Base-by-base conservation (phyloP, 2,888 invertebrate species). In the Ectemnius lituratus region DNA sequence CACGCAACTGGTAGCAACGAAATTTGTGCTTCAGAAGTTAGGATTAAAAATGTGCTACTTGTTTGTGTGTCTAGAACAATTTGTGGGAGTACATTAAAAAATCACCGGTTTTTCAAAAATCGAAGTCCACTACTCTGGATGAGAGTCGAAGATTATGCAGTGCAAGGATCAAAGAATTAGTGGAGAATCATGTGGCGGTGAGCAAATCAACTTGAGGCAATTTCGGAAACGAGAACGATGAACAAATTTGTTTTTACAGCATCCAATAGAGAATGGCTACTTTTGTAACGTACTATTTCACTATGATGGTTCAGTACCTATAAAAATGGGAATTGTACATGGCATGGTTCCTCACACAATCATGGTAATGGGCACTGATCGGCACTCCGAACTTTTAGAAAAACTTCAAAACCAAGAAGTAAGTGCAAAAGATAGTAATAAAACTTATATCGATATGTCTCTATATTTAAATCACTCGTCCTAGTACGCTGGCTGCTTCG, bases 401-500 rank as follows among this genome's bases (percentile, higher is more conserved):
- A 86, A 90, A 49, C 81, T 91, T n/a, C 74, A 81, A 46, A 80
- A 87, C 16, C 83, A 87, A 20, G 79, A 90, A 76, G 92, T 92
- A 80, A 80, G 87, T 76, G 70, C 52, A 52, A 52, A 37, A 37
- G 37, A 5, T 2, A 2, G 1, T 37, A 37, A 37, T 37, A 1
- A 37, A 37, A 37, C 37, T 37, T 37, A 6, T 6, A 8, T 11
- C 8, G 37, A 37, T 37, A 37, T 37, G 8, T 37, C 37, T 11
- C 11, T 37, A 37, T 8, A 37, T 37, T 37, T 37, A 37, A 37
- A 37, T 37, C 8, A 11, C 8, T 3, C 74, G 67, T 18, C 52
- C 46, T 86, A 95, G 95, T 93, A 95, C 67, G 91, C 95, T 76
- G 96, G 97, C 2, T 96, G 97, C 86, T 94, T 98, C 90, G 96